Percentiles rank a stretch among this genome's conserved stretches.
Conservation (phyloP, 2,888 invertebrate genomes). For the Amitus sp. region DNA sequence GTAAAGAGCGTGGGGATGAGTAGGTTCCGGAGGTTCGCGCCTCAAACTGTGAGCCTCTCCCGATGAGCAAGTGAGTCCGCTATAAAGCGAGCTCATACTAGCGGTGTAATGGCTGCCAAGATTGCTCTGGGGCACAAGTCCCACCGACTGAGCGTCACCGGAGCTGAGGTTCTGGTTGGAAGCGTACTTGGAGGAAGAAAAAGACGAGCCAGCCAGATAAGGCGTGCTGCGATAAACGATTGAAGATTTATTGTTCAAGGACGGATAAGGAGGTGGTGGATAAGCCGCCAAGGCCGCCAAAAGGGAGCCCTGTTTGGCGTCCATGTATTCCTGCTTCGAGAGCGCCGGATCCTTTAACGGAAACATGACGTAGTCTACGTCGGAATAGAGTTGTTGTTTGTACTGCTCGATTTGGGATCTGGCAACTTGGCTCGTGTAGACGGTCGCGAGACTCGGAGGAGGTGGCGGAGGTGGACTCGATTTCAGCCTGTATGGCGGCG, state of each 20-base stretch:
- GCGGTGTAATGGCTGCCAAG: constrained; percentile 62
- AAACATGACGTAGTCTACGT: constrained; percentile 92
- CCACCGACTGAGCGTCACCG: constrained; percentile 52
- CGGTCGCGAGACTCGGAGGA: constrained; percentile 76
- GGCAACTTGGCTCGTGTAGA: constrained; percentile 76
- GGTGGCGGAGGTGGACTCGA: too few species aligned
- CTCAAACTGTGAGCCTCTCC: constrained; percentile 64
- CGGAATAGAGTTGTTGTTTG: constrained; percentile 89
- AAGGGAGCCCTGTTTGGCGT: constrained; percentile 84
- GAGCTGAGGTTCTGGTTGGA: constrained; percentile 78
- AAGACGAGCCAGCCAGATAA: constrained; percentile 74
- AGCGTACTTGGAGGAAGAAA: constrained; percentile 78
- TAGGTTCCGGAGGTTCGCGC: constrained; percentile 59
- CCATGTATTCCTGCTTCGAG: constrained; percentile 90
- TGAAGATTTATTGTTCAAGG: constrained; percentile 70
- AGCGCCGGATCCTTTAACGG: constrained; percentile 89
- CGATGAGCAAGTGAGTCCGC: constrained; percentile 65
- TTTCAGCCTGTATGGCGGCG: too few species aligned
- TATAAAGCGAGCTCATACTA: constrained; percentile 66
- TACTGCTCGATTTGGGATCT: constrained; percentile 86
- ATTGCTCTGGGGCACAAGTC: constrained; percentile 53
- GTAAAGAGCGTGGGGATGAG: constrained; percentile 48
- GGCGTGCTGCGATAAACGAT: constrained; percentile 86
- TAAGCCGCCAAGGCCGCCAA: constrained; percentile 72
- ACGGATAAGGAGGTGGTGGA: constrained; percentile 68